Evolutionary conservation across 2,797 vertebrate species (phyloP).

Genomic region (Melopsittacus undulatus): DNA sequence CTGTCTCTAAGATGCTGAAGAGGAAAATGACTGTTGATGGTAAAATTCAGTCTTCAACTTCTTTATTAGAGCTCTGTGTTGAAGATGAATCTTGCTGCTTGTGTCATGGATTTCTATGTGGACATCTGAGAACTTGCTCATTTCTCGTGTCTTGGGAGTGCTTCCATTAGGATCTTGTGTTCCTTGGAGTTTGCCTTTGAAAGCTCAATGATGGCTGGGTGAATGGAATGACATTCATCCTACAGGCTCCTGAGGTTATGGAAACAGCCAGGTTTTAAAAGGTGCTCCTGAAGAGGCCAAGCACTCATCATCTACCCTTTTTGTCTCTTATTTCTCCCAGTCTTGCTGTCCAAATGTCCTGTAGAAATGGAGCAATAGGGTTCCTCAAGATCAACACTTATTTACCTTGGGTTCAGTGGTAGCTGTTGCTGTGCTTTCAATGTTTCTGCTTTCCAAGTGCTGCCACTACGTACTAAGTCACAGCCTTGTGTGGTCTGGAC

Average conservation of each 20-base stretch:
- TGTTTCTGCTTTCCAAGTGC: not conserved
- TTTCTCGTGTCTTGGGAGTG: accelerated
- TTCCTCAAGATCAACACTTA: not conserved
- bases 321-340: not conserved
- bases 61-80: not conserved
- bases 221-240: not conserved
- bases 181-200: not conserved
- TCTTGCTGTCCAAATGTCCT: not conserved
- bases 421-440: not conserved
- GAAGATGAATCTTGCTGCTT: not conserved
- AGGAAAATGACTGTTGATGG: not conserved
- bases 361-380: not conserved
- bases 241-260: not conserved
- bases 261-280: not conserved
- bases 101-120: not conserved
- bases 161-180: not conserved
- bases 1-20: not conserved
- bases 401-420: accelerated
- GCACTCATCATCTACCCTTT: not conserved
- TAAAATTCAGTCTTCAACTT: not conserved
- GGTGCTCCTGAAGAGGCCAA: not conserved
- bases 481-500: not conserved
- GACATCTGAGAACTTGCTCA: not conserved
- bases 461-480: not conserved
- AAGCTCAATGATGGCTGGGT: not conserved